These are phyloP conservation scores for Charina bottae DNA, from an alignment of 2,113 vertebrate genomes.

Conservation along the genomic window DNA sequence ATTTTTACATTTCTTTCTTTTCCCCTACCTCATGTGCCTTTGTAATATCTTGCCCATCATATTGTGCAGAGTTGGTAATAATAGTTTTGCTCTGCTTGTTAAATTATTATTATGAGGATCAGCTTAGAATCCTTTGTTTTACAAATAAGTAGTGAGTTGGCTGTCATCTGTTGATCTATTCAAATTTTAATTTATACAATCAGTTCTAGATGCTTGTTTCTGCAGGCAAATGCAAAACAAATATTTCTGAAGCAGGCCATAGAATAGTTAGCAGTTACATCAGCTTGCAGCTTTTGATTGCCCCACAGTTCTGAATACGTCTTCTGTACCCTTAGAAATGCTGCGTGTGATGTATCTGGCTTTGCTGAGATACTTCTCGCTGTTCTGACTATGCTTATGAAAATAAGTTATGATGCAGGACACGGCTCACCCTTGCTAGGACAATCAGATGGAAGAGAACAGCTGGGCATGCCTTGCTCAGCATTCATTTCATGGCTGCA, in stretches of 20 bases:
- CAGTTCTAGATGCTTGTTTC: neutral
- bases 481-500: conserved; percentile 66
- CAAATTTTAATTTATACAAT: neutral
- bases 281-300: conserved; percentile 40
- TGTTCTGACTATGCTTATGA: conserved; percentile 38
- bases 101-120: neutral
- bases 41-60: neutral
- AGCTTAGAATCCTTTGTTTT: neutral
- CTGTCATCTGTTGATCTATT: neutral
- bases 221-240: neutral
- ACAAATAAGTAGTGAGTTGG: neutral
- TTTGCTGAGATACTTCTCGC: conserved; percentile 49
- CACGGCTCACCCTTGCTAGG: conserved; percentile 54
- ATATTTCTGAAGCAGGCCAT: conserved; percentile 41
- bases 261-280: conserved; percentile 51
- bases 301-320: neutral
- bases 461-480: conserved; percentile 80
- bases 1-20: neutral
- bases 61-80: neutral
- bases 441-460: conserved; percentile 76
- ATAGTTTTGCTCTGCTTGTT: neutral
- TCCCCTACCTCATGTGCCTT: neutral
- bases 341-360: conserved; percentile 44
- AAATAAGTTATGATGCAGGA: conserved; percentile 66
- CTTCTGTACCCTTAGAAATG: conserved; percentile 52